Conservation (phyloP, 2,888 invertebrate genomes). For the Machimus atricapillus region DNA sequence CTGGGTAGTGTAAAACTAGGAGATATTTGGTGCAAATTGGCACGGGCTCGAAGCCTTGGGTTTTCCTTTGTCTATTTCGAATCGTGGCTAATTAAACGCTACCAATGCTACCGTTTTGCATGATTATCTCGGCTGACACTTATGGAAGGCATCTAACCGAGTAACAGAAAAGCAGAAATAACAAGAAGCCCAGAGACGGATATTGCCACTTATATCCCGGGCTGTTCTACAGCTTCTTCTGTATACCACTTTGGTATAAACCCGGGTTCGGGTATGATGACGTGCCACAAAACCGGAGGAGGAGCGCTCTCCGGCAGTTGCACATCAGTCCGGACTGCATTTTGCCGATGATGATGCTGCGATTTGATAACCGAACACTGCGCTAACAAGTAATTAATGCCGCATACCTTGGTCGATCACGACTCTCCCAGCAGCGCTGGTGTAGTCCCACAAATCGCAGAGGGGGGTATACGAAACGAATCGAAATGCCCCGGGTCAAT, state of each 20-base stretch:
- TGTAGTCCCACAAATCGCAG: neutral
- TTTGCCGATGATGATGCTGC: slow-evolving; percentile 22
- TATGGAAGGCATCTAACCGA: slow-evolving; percentile 1
- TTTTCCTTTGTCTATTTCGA: slow-evolving; percentile 11
- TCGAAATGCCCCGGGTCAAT: neutral
- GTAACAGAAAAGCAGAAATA: neutral
- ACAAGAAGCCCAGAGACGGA: neutral
- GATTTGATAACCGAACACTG: slow-evolving; percentile 41
- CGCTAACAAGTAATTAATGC: slow-evolving; percentile 42
- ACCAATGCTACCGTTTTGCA: slow-evolving; percentile 33
- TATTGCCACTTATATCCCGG: neutral
- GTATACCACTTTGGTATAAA: neutral
- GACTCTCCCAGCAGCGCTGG: neutral
- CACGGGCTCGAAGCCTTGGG: neutral
- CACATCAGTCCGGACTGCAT: slow-evolving; percentile 29
- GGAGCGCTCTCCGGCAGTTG: neutral
- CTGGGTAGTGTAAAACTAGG: slow-evolving; percentile 5
- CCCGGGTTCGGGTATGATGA: slow-evolving; percentile 22
- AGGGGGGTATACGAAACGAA: neutral
- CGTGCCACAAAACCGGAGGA: neutral
- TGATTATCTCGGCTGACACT: slow-evolving; percentile 36
- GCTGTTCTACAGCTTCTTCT: neutral
- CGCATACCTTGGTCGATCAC: slow-evolving; percentile 38
- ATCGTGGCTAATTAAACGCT: slow-evolving; percentile 40
- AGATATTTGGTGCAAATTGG: slow-evolving; percentile 38